Conservation (phyloP, 2,797 vertebrate species). For the Sarcophilus harrisii region DNA sequence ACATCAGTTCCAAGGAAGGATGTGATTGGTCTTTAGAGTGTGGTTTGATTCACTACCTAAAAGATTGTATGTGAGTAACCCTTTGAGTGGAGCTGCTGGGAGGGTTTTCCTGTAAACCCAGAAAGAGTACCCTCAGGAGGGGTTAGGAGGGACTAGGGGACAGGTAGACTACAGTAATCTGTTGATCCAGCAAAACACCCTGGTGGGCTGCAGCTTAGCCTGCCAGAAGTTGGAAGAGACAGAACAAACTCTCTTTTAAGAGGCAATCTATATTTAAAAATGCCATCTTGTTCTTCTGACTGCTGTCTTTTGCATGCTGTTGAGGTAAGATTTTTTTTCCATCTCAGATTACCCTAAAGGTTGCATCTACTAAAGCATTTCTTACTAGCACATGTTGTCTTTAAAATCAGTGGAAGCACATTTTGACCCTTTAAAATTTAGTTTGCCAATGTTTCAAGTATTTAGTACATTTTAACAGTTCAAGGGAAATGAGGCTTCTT, state of each 20-base stretch:
- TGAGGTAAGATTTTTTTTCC: constrained; percentile 88
- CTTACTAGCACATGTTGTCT: neutral
- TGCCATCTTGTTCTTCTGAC: constrained; percentile 93
- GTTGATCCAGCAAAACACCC: constrained; percentile 70
- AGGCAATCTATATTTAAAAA: constrained; percentile 89
- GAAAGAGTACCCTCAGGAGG: constrained; percentile 86
- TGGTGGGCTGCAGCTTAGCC: constrained; percentile 74
- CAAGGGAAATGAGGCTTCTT: constrained; percentile 54
- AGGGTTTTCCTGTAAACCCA: constrained; percentile 88
- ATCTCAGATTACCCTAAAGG: constrained; percentile 62
- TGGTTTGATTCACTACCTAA: constrained; percentile 94
- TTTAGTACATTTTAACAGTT: constrained; percentile 50
- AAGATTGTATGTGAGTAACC: constrained; percentile 90
- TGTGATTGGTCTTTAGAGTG: constrained; percentile 91
- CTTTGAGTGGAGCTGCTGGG: constrained; percentile 90
- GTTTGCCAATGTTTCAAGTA: neutral
- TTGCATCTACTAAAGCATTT: constrained; percentile 1
- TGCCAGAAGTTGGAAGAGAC: constrained; percentile 76
- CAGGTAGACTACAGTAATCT: constrained; percentile 82
- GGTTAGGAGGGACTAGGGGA: constrained; percentile 79
- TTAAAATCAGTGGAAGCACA: constrained; percentile 37
- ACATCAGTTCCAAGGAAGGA: constrained; percentile 92
- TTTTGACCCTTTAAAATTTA: neutral
- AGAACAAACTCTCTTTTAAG: constrained; percentile 81
- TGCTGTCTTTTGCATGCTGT: constrained; percentile 91